Percentiles rank a stretch among this genome's conserved stretches.
Conservation (phyloP, 2,888 invertebrate genomes). For the Junonia oenone region DNA sequence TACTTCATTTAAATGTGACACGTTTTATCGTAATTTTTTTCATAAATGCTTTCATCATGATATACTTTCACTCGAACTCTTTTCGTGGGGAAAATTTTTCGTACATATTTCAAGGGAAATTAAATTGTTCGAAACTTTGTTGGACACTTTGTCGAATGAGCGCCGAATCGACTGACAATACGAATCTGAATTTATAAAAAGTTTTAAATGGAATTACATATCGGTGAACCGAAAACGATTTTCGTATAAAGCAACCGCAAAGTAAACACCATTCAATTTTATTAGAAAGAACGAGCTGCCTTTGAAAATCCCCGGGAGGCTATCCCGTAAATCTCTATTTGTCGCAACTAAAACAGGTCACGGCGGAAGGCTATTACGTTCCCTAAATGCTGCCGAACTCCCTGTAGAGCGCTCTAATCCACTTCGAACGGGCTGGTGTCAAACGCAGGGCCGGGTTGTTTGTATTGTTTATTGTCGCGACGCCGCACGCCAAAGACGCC, state of each 20-base stretch:
- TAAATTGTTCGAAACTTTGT: constrained; percentile 65
- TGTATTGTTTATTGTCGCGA: constrained; percentile 78
- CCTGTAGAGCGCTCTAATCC: constrained; percentile 75
- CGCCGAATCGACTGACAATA: constrained; percentile 52
- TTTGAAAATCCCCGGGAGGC: constrained; percentile 62
- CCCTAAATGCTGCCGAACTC: constrained; percentile 77
- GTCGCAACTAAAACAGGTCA: constrained; percentile 79
- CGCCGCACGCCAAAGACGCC: constrained; percentile 69
- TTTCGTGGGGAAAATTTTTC: constrained; percentile 46
- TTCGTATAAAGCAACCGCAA: constrained; percentile 52
- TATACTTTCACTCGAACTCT: constrained; percentile 38
- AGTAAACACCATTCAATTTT: constrained; percentile 71
- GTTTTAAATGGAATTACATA: constrained; percentile 29
- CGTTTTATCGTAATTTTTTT: constrained; percentile 17
- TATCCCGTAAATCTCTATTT: constrained; percentile 78
- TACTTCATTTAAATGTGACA: background rate
- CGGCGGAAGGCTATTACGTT: constrained; percentile 76
- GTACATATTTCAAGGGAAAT: constrained; percentile 60
- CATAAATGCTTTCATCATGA: constrained; percentile 35
- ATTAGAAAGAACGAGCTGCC: constrained; percentile 59
- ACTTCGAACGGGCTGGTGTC: constrained; percentile 77
- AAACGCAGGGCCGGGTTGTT: constrained; percentile 77
- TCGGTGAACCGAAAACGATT: constrained; percentile 40
- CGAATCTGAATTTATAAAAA: constrained; percentile 29
- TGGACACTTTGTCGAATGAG: constrained; percentile 50